Conservation (phyloP, 2,888 invertebrate genomes). For the Brenthis ino region DNA sequence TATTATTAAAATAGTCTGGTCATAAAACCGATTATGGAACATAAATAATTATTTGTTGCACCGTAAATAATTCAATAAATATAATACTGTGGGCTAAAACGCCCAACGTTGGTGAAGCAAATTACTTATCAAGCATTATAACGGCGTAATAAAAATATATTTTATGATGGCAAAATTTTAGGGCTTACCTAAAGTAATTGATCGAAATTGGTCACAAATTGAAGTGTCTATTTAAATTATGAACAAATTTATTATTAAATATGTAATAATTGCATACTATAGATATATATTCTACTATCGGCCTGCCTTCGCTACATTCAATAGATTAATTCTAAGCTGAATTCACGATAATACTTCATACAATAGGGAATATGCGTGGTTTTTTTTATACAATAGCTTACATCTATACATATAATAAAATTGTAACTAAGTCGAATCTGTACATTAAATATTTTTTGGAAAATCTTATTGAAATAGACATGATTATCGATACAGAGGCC, state of each 20-base stretch:
- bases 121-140: constrained; percentile 40
- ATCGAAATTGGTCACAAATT: constrained; percentile 21
- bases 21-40: constrained; percentile 25
- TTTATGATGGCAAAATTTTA: constrained; percentile 35
- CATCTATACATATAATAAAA: too few relatives aligned
- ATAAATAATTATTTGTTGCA: constrained; percentile 24
- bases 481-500: too few relatives aligned
- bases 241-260: constrained; percentile 7
- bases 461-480: too few relatives aligned
- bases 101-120: constrained; percentile 27
- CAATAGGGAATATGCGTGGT: too few relatives aligned
- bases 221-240: constrained; percentile 12
- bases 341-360: too few relatives aligned
- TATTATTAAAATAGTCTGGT: constrained; percentile 25
- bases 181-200: constrained; percentile 12
- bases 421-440: too few relatives aligned
- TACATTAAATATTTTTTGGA: too few relatives aligned
- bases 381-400: too few relatives aligned
- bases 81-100: constrained; percentile 13
- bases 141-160: constrained; percentile 33
- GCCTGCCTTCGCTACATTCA: not conserved
- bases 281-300: not conserved
- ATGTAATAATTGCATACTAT: not conserved
- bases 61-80: constrained; percentile 27
- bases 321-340: not conserved